phyloP scores from a whole-genome alignment of 2,797 vertebrate genomes.

The Urocyon cinereoargenteus region DNA sequence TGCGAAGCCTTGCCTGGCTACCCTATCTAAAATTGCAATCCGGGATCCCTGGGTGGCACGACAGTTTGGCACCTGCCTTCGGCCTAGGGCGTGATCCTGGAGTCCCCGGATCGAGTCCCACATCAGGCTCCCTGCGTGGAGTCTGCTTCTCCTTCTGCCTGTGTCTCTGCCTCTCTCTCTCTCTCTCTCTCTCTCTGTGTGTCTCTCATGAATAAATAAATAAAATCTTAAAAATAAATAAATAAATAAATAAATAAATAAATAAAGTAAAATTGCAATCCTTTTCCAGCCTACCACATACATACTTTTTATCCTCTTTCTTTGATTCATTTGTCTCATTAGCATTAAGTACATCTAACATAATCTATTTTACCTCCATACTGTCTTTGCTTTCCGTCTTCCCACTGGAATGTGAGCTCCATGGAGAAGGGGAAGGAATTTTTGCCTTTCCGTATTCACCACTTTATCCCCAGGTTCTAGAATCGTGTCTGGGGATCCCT shows the following conservation, averaged over 20 bases:
- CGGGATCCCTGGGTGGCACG: too few relatives aligned
- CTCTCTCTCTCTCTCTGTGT: accelerated
- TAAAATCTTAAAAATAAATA: not conserved
- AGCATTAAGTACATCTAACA: not conserved
- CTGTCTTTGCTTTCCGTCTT: slow-evolving; percentile 14
- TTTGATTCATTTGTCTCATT: slow-evolving; percentile 18
- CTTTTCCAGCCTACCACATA: not conserved
- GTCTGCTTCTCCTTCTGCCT: too few relatives aligned
- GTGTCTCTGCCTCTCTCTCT: too few relatives aligned
- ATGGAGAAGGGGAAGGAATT: not conserved
- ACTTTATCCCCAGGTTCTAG: not conserved
- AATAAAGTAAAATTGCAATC: not conserved
- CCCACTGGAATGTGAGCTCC: not conserved
- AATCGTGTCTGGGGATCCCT: not conserved
- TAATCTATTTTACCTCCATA: not conserved
- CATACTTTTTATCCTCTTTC: not conserved
- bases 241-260: not conserved
- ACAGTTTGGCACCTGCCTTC: too few relatives aligned
- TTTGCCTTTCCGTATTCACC: not conserved
- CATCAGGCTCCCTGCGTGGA: too few relatives aligned
- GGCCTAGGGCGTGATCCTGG: too few relatives aligned
- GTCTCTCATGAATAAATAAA: too few relatives aligned
- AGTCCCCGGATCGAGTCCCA: too few relatives aligned
- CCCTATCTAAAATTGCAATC: not conserved
- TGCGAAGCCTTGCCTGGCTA: not conserved